These are phyloP conservation scores for Gisinianus flammeolus DNA, from an alignment of 2,888 invertebrate genomes.

Conservation along the genomic window DNA sequence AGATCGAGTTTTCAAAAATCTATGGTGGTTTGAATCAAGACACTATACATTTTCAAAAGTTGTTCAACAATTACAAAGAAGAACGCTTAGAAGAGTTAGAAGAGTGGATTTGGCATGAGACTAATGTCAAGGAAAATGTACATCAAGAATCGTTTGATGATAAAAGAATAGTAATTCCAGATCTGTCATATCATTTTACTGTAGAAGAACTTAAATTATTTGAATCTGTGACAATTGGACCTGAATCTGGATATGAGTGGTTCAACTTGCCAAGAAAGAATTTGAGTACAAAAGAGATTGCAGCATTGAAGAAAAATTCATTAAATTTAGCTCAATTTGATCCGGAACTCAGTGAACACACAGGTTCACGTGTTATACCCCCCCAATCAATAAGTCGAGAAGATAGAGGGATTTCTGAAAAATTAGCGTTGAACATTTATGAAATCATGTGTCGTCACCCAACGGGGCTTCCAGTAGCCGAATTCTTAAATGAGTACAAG, in stretches of 20 bases:
- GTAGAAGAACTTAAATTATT: constrained; percentile 23
- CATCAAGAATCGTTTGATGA: neutral
- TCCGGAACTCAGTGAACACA: constrained; percentile 23
- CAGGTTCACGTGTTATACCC: constrained; percentile 18
- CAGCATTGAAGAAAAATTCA: neutral
- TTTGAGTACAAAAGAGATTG: constrained; percentile 20
- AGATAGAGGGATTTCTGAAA: constrained; percentile 31
- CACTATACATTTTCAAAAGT: neutral
- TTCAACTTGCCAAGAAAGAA: constrained; percentile 25
- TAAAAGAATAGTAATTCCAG: neutral
- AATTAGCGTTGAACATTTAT: constrained; percentile 30
- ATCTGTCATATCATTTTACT: constrained; percentile 19
- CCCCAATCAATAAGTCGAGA: constrained; percentile 27
- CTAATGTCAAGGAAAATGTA: neutral
- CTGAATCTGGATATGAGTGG: constrained; percentile 28
- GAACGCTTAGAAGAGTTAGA: constrained; percentile 22
- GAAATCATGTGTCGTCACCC: constrained; percentile 20
- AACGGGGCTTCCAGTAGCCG: neutral
- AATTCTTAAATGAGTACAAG: constrained; percentile 20
- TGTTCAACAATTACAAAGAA: constrained; percentile 24
- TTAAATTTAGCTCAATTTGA: constrained; percentile 34
- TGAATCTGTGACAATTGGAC: constrained; percentile 8
- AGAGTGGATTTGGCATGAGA: constrained; percentile 27
- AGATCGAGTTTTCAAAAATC: constrained; percentile 7
- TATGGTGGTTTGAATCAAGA: constrained; percentile 33